Base-by-base conservation (phyloP, 1,140 invertebrate species). In the Araneus ventricosus region DNA sequence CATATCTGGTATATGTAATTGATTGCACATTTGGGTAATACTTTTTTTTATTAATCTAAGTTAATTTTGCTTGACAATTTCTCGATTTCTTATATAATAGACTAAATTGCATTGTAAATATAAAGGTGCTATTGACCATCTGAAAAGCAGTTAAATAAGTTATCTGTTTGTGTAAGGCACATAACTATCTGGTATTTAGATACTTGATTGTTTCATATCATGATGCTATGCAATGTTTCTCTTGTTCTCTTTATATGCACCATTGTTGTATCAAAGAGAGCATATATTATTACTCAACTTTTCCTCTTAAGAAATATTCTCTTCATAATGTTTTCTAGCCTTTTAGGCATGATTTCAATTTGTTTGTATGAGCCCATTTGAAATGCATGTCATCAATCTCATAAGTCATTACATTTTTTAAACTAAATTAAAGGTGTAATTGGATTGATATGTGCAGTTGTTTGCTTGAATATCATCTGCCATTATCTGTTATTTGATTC, bases 141-240 rank as follows among this genome's bases (percentile, higher is more conserved):
- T 82, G 14, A 20, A 80, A 39, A 37, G 34, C 70, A 34, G 45
- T 52, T 52, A 52, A 27, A 70, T 34, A 75, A 75, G 30, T 75
- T 37, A 34, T 75, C 30, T 75, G 70, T 52, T 82, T 82, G n/a
- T 82, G n/a, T 45, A 45, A 52, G 6, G 41, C 24, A 52, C 27
- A 17, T 27, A 27, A 52, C 41, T 82, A 45, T 45, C n/a, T 24
- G 27, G n/a, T 82, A 82, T 41, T 4, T 82, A 82, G 39, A 82
- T 82, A 82, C 39, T 82, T 82, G 41, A 82, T 45, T 82, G 80
- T 82, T 82, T 82, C 80, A 45, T 82, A 82, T 82, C 80, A 82
- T 41, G 17, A 82, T 27, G 14, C 41, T 45, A 14, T 82, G 39
- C 80, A 82, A 82, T 82, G 80, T 52, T 82, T 52, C 80, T 45